phyloP scores from a whole-genome alignment of 2,113 vertebrate genomes.

The Desmodus rotundus region DNA sequence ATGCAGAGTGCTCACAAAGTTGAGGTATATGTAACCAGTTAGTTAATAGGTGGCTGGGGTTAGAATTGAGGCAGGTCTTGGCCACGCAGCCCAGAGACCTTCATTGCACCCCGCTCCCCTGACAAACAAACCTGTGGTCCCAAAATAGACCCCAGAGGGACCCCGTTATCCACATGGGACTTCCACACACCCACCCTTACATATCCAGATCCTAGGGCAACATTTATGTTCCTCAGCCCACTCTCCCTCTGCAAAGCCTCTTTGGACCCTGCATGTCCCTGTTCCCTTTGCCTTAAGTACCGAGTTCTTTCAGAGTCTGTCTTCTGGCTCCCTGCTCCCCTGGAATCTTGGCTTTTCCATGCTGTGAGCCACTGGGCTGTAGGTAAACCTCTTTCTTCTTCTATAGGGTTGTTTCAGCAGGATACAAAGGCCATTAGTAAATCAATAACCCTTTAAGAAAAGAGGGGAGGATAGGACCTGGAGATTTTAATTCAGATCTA shows the following conservation, averaged over 20 bases:
- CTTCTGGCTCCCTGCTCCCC: neutral
- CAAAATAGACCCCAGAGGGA: neutral
- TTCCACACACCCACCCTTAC: accelerated
- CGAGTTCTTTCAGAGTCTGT: neutral
- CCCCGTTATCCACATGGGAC: neutral
- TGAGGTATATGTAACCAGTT: neutral
- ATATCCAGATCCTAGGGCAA: accelerated
- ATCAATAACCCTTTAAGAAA: slow-evolving; percentile 70
- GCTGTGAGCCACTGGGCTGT: neutral
- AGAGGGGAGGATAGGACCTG: slow-evolving; percentile 1
- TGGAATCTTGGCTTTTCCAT: neutral
- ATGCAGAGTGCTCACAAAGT: neutral
- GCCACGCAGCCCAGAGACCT: neutral
- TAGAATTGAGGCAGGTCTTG: neutral
- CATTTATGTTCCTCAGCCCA: neutral
- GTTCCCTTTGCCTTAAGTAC: neutral
- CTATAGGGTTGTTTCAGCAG: slow-evolving; percentile 36
- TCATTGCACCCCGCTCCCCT: neutral
- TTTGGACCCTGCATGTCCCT: neutral
- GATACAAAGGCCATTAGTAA: slow-evolving; percentile 68
- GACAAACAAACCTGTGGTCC: neutral
- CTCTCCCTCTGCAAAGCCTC: neutral
- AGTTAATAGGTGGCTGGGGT: neutral
- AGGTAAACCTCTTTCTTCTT: slow-evolving; percentile 50
- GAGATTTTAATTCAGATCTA: slow-evolving; percentile 71